Evolutionary conservation across 2,888 invertebrate species (phyloP).

Genomic region (Harpagoxenus sublaevis): DNA sequence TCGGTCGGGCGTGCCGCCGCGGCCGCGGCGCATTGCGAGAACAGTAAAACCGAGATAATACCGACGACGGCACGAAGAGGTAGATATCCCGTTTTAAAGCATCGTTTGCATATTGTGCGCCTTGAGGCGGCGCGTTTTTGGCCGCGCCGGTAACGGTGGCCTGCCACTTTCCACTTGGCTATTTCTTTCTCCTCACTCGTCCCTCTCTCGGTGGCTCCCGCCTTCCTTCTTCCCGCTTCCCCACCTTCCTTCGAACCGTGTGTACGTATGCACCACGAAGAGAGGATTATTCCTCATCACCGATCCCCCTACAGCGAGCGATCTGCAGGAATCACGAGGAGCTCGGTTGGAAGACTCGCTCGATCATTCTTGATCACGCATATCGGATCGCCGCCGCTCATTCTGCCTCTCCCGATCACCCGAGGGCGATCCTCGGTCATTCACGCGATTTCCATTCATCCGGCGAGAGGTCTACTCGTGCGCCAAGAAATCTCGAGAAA

Average conservation of each 20-base stretch:
- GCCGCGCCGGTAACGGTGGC: slow-evolving; percentile 77
- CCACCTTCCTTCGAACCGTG: neutral
- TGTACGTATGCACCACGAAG: slow-evolving; percentile 47
- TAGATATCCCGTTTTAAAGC: slow-evolving; percentile 85
- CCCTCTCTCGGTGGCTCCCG: slow-evolving; percentile 12
- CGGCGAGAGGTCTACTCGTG: slow-evolving; percentile 43
- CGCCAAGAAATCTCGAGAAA: slow-evolving; percentile 10
- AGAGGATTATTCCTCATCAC: slow-evolving; percentile 62
- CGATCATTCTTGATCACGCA: slow-evolving; percentile 74
- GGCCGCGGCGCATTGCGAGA: slow-evolving; percentile 40
- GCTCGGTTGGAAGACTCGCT: slow-evolving; percentile 64
- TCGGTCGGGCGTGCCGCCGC: slow-evolving; percentile 15
- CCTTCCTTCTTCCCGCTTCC: neutral
- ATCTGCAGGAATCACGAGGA: slow-evolving; percentile 39
- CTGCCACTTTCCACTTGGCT: slow-evolving; percentile 76
- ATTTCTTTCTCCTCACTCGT: slow-evolving; percentile 55
- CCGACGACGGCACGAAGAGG: slow-evolving; percentile 71
- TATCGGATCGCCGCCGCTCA: slow-evolving; percentile 61
- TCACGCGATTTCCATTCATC: slow-evolving; percentile 79
- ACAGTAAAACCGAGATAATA: slow-evolving; percentile 62
- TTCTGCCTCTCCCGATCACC: slow-evolving; percentile 66
- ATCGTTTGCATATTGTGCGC: slow-evolving; percentile 80
- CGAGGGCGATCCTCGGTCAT: slow-evolving; percentile 72
- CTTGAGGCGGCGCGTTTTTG: slow-evolving; percentile 78
- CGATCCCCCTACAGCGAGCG: slow-evolving; percentile 60